These are phyloP conservation scores for Pterobdella sp. DNA, from an alignment of 2,888 invertebrate genomes.

Conservation along the genomic window DNA sequence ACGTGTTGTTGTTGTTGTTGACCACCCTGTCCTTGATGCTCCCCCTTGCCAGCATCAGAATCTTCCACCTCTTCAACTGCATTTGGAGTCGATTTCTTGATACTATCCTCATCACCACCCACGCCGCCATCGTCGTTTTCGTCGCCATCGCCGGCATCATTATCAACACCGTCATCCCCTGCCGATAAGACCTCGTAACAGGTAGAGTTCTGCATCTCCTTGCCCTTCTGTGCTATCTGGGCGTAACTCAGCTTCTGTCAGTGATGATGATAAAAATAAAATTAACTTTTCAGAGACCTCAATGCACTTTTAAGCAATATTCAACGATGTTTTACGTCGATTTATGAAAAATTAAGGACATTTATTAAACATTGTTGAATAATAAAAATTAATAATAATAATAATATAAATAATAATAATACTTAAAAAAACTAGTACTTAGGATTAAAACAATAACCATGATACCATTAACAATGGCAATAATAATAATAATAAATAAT, in stretches of 20 bases:
- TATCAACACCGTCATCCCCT: not conserved
- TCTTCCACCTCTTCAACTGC: no score
- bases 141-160: slow-evolving; percentile 7
- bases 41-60: not conserved
- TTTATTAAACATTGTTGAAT: no score
- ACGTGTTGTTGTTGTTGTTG: not conserved
- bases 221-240: slow-evolving; percentile 3
- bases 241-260: slow-evolving; percentile 12
- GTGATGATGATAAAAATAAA: slow-evolving; percentile 1
- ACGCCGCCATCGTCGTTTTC: not conserved
- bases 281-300: no score
- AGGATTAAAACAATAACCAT: no score
- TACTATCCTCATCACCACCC: not conserved
- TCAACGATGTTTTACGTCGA: no score
- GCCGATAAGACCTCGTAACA: not conserved
- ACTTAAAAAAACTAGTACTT: no score
- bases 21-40: not conserved
- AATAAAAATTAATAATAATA: no score
- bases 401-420: no score
- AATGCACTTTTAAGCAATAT: no score
- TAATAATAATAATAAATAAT: no score
- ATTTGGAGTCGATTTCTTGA: not conserved
- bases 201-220: not conserved
- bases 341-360: no score
- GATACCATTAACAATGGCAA: no score